These are phyloP conservation scores for Chymomyza fuscimana DNA, from an alignment of 2,888 invertebrate species.

Conservation along the genomic window DNA sequence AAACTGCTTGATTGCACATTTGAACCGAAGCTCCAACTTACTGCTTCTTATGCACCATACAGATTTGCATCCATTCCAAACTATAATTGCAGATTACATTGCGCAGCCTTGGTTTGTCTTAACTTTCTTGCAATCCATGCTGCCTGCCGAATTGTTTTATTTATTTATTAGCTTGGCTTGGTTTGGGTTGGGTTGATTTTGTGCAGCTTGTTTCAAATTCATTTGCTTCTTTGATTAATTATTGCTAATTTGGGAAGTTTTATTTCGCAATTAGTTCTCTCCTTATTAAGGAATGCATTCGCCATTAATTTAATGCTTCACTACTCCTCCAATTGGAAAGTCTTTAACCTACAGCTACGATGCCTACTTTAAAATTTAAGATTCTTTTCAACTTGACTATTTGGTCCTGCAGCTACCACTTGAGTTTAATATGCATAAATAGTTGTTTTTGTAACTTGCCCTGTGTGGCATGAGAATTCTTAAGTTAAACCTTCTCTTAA, in stretches of 20 bases:
- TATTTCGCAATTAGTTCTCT: conserved; percentile 55
- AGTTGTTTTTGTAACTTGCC: no score
- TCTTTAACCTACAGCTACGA: no score
- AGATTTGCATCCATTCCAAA: conserved; percentile 3
- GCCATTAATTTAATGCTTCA: no score
- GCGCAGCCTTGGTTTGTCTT: background rate
- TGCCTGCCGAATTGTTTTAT: conserved; percentile 35
- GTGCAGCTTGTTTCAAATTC: conserved; percentile 54
- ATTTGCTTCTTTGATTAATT: conserved; percentile 71
- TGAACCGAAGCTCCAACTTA: conserved; percentile 3
- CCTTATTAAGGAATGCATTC: no score
- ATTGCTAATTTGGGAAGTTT: conserved; percentile 71
- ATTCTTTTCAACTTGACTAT: no score
- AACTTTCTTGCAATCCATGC: background rate
- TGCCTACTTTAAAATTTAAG: no score
- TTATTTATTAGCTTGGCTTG: conserved; percentile 49
- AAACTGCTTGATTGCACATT: conserved; percentile 46
- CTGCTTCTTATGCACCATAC: conserved; percentile 24
- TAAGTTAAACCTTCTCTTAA: no score
- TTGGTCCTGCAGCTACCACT: no score
- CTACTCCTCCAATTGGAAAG: no score
- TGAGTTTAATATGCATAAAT: no score
- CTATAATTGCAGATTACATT: background rate
- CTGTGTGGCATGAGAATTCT: no score
- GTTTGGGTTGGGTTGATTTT: conserved; percentile 25